phyloP scores from a whole-genome alignment of 2,113 vertebrate genomes.

The Daubentonia madagascariensis region DNA sequence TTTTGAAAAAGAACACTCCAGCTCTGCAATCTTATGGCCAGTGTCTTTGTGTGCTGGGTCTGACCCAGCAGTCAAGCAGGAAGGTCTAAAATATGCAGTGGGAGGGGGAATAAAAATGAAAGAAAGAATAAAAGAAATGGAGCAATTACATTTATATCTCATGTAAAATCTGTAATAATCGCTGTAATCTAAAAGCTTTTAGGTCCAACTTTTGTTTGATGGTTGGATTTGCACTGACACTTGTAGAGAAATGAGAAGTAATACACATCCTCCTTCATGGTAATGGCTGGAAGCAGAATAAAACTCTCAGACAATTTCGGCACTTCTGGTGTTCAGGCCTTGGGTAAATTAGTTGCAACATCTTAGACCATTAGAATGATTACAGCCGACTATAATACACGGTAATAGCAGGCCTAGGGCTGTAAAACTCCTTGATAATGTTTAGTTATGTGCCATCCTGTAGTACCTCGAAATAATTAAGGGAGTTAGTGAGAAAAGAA shows the following conservation, averaged over 20 bases:
- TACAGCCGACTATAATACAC: not conserved
- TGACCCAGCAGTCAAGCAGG: not conserved
- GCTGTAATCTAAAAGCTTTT: slow-evolving; percentile 60
- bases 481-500: not conserved
- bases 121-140: slow-evolving; percentile 30
- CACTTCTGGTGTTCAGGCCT: not conserved
- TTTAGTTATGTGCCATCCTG: slow-evolving; percentile 20
- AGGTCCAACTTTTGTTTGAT: slow-evolving; percentile 48
- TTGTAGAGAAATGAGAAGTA: slow-evolving; percentile 17
- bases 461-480: slow-evolving; percentile 32
- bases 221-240: not conserved
- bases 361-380: slow-evolving; percentile 48
- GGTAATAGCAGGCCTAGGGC: not conserved
- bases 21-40: slow-evolving; percentile 5
- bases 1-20: slow-evolving; percentile 4
- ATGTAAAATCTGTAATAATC: slow-evolving; percentile 45
- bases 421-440: slow-evolving; percentile 47
- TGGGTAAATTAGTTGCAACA: slow-evolving; percentile 41
- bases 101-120: not conserved
- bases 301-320: not conserved
- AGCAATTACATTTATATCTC: slow-evolving; percentile 52
- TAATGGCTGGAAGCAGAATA: slow-evolving; percentile 22
- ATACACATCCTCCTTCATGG: not conserved
- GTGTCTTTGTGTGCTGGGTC: not conserved
- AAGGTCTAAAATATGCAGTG: not conserved